Conservation (phyloP, 2,113 vertebrate species). For the Misgurnus anguillicaudatus region DNA sequence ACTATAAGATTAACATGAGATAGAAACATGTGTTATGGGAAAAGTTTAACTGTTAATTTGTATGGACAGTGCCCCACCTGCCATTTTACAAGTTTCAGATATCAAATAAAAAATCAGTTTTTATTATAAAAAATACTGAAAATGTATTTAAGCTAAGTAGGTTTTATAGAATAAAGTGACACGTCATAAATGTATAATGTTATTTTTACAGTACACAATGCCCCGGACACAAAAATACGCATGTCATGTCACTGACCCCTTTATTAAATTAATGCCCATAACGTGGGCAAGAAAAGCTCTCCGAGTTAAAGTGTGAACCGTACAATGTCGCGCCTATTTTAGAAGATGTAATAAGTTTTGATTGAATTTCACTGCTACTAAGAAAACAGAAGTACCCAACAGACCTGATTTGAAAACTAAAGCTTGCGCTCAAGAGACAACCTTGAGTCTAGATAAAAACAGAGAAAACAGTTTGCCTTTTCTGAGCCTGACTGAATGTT, state of each 20-base stretch:
- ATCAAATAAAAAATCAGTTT: no score
- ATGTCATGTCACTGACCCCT: background rate
- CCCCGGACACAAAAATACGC: no score
- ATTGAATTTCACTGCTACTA: constrained; percentile 30
- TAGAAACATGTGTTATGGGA: no score
- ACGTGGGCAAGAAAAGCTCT: background rate
- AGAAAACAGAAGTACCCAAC: background rate
- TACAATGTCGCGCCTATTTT: background rate
- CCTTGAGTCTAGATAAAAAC: constrained; percentile 44
- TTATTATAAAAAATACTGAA: no score
- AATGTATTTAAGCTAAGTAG: no score
- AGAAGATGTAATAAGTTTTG: constrained; percentile 6
- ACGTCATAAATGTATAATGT: no score
- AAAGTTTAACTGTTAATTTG: no score
- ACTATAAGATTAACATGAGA: no score
- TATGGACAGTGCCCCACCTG: no score
- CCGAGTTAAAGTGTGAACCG: background rate
- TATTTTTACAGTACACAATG: no score
- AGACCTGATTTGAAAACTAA: constrained; percentile 15
- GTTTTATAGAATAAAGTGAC: no score
- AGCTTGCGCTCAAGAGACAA: constrained; percentile 27
- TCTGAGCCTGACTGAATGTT: background rate
- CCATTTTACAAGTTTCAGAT: no score
- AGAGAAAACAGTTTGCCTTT: constrained; percentile 4
- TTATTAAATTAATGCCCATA: background rate